These are phyloP conservation scores for Gorsachius magnificus DNA, from an alignment of 2,797 vertebrate genomes.

Conservation along the genomic window DNA sequence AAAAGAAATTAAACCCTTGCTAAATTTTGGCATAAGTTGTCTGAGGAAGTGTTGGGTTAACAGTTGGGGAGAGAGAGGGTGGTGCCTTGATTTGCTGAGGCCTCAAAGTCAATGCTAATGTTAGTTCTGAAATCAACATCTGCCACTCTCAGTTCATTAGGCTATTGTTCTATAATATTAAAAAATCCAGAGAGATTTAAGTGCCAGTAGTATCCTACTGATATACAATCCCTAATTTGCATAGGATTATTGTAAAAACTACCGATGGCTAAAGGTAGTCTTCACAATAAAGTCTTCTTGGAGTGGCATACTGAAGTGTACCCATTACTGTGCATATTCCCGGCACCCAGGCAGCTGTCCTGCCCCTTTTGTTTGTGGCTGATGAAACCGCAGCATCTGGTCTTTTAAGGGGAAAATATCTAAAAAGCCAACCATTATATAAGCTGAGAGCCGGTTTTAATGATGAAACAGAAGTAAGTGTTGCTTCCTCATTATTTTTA, in stretches of 20 bases:
- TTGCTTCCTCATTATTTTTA: neutral
- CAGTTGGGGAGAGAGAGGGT: neutral
- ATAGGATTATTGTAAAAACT: neutral
- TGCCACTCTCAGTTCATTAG: neutral
- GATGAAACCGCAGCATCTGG: conserved; percentile 66
- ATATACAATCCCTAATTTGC: neutral
- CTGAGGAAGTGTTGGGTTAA: neutral
- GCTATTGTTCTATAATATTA: neutral
- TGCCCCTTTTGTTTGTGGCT: conserved; percentile 57
- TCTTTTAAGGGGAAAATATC: conserved; percentile 27
- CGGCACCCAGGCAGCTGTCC: conserved; percentile 24
- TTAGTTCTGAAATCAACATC: neutral
- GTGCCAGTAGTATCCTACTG: neutral
- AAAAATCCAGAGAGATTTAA: neutral
- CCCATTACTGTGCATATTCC: conserved; percentile 18
- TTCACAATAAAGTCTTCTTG: neutral
- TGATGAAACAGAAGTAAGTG: conserved; percentile 14
- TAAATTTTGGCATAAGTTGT: neutral
- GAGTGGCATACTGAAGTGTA: neutral
- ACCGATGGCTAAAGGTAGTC: neutral
- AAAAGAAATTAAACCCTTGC: neutral
- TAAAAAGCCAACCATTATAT: conserved; percentile 57
- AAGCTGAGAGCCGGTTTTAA: conserved; percentile 27
- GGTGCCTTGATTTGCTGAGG: neutral
- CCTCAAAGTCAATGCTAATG: neutral